These are phyloP conservation scores for Protonibea diacanthus DNA, from an alignment of 2,797 vertebrate genomes.

Conservation along the genomic window DNA sequence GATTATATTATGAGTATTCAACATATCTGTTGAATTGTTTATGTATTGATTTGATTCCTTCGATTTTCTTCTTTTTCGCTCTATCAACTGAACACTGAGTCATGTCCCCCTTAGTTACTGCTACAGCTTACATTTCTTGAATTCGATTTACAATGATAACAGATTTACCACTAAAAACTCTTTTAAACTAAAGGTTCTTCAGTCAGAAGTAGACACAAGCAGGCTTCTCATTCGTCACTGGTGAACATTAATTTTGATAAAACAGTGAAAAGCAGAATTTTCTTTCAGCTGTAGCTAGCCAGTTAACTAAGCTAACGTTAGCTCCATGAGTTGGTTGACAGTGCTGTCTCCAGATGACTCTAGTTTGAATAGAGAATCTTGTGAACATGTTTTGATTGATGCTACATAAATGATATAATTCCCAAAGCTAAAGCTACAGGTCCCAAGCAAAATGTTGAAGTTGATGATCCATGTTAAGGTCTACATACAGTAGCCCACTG, in stretches of 20 bases:
- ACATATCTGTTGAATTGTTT: neutral
- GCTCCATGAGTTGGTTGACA: neutral
- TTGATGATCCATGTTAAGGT: too few relatives aligned
- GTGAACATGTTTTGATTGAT: neutral
- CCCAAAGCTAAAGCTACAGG: too few relatives aligned
- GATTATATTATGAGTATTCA: neutral
- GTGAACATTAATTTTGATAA: neutral
- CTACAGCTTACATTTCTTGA: neutral
- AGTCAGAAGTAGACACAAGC: neutral
- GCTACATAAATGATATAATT: too few relatives aligned
- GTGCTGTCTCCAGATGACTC: neutral
- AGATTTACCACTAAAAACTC: neutral
- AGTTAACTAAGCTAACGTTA: neutral
- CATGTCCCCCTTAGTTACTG: neutral
- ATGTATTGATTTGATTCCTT: neutral
- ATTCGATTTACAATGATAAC: neutral
- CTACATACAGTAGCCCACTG: too few relatives aligned
- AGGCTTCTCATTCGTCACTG: neutral
- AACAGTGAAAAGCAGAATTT: neutral
- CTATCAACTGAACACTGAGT: neutral
- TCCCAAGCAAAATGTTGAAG: too few relatives aligned
- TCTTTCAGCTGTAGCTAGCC: neutral
- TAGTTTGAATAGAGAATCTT: neutral
- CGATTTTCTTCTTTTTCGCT: neutral
- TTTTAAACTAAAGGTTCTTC: neutral